phyloP scores from a whole-genome alignment of 2,797 vertebrate species.

The Myotis pilosus region DNA sequence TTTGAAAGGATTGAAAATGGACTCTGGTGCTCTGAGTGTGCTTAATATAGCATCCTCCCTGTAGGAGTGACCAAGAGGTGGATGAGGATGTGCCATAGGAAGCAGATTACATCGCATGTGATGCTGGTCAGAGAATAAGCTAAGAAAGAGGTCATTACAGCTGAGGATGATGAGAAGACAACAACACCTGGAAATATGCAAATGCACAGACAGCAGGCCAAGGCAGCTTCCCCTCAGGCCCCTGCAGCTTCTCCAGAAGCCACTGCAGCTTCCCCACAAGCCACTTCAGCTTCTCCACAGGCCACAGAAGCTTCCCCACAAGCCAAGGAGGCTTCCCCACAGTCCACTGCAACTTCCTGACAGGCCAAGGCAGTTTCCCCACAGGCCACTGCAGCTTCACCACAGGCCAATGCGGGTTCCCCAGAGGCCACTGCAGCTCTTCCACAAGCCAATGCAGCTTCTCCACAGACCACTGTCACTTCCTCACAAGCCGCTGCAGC shows the following conservation, averaged over 20 bases:
- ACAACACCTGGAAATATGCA: not conserved
- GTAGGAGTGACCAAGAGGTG: not conserved
- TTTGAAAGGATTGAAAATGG: not conserved
- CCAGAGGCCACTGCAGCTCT: not conserved
- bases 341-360: too few relatives aligned
- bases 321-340: too few relatives aligned
- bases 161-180: conserved; percentile 18
- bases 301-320: too few relatives aligned
- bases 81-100: not conserved
- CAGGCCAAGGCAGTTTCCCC: too few relatives aligned
- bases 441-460: not conserved
- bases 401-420: too few relatives aligned
- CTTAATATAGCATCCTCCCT: not conserved
- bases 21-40: not conserved
- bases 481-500: not conserved
- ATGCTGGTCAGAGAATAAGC: conserved; percentile 32
- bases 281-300: too few relatives aligned
- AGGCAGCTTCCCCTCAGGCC: not conserved
- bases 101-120: not conserved
- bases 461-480: too few relatives aligned
- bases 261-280: not conserved
- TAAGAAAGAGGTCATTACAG: conserved; percentile 50
- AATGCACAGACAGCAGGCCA: conserved; percentile 30
- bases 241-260: not conserved
- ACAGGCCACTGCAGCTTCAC: too few relatives aligned